Percentiles rank a stretch among this genome's conserved stretches.
These are phyloP conservation scores for Pantherophis guttatus DNA, from an alignment of 2,113 vertebrate species.

Conservation along the genomic window DNA sequence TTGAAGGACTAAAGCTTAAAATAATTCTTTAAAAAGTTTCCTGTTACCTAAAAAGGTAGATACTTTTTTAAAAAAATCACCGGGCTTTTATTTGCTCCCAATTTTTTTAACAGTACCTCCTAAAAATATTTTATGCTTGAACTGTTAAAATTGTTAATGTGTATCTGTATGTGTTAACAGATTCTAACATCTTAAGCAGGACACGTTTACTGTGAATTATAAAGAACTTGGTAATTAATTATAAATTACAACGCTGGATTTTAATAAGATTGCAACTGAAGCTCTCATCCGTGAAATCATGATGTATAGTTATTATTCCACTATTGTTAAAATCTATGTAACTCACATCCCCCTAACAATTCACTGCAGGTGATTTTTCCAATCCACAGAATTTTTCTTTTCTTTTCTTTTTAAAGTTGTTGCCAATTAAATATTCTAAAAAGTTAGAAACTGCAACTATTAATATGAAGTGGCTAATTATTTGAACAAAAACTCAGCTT, in stretches of 20 bases:
- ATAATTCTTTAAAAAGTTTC: not conserved
- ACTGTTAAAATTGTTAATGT: not conserved
- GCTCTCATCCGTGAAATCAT: not conserved
- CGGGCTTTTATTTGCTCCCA: not conserved
- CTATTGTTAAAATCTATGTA: not conserved
- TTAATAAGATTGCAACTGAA: not conserved
- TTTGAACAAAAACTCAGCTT: not conserved
- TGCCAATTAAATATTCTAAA: not conserved
- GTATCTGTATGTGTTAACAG: not conserved
- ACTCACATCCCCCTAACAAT: not conserved
- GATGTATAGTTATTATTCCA: not conserved
- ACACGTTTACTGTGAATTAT: not conserved
- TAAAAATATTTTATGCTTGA: not conserved
- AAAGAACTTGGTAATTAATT: constrained; percentile 12
- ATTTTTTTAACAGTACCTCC: not conserved
- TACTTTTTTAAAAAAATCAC: not conserved
- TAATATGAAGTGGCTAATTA: not conserved
- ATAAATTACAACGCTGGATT: not conserved
- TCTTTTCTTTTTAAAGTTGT: not conserved
- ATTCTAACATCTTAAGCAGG: not conserved
- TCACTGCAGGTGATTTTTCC: not conserved
- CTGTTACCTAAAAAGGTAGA: not conserved
- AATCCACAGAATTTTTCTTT: not conserved
- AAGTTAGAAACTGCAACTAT: not conserved
- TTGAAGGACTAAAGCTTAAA: not conserved